Conservation (phyloP, 2,113 vertebrate genomes). For the Ivindomyrus marchei region DNA sequence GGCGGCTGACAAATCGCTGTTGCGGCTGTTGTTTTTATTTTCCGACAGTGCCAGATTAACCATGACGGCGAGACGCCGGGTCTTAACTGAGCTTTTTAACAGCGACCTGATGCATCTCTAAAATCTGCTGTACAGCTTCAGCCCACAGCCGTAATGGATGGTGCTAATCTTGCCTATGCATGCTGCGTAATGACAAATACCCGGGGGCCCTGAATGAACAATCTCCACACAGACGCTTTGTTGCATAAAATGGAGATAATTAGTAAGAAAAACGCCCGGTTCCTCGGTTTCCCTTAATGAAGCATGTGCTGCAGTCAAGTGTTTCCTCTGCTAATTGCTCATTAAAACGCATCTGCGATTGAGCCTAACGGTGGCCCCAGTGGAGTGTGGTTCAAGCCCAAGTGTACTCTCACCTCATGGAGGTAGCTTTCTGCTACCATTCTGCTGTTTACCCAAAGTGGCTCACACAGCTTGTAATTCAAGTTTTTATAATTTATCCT, state of each 20-base stretch:
- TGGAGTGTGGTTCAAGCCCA: not conserved
- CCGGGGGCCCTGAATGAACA: not conserved
- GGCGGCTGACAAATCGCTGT: not conserved
- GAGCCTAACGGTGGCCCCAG: not conserved
- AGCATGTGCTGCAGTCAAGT: not conserved
- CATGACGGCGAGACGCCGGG: not conserved
- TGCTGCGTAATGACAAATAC: not conserved
- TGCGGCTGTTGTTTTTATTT: not conserved
- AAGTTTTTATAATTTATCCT: not conserved
- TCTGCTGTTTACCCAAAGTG: not conserved
- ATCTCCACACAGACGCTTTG: not conserved
- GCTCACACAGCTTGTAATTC: not conserved
- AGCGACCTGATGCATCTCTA: not conserved
- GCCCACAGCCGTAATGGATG: not conserved
- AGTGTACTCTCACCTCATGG: too few species aligned
- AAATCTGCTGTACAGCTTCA: not conserved
- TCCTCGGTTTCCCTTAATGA: not conserved
- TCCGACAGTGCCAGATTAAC: not conserved
- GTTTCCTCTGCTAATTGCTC: conserved; percentile 9
- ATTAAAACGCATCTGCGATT: conserved; percentile 1
- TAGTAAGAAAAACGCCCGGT: not conserved
- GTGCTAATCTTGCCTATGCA: not conserved
- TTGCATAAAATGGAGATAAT: conserved; percentile 2
- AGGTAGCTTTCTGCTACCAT: not conserved
- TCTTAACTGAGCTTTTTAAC: not conserved